These are phyloP conservation scores for Bellardia pandia DNA, from an alignment of 2,888 invertebrate species.

Conservation along the genomic window DNA sequence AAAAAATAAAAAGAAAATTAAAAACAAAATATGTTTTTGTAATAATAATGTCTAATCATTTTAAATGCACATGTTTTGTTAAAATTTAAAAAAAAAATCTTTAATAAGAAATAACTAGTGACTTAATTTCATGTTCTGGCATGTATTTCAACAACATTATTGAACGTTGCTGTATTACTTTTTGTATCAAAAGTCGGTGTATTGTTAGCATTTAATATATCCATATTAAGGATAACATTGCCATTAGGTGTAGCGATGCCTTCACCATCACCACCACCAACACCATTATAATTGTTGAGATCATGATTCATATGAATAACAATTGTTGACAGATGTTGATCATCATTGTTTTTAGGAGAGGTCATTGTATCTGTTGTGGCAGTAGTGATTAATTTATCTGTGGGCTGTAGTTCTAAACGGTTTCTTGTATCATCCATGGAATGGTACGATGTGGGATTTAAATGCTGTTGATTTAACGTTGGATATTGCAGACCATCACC, in stretches of 20 bases:
- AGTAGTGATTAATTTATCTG: slow-evolving; percentile 82
- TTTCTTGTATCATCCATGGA: slow-evolving; percentile 92
- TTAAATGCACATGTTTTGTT: slow-evolving; percentile 59
- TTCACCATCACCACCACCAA: background rate
- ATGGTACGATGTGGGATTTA: slow-evolving; percentile 86
- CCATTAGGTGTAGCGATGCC: slow-evolving; percentile 58
- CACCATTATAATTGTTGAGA: slow-evolving; percentile 21
- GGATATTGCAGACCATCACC: slow-evolving; percentile 95
- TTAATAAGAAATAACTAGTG: slow-evolving; percentile 3
- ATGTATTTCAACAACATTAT: slow-evolving; percentile 57
- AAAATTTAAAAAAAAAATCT: background rate
- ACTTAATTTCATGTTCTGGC: slow-evolving; percentile 43
- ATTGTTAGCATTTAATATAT: slow-evolving; percentile 58
- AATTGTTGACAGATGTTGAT: slow-evolving; percentile 42
- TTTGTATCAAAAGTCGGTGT: slow-evolving; percentile 53
- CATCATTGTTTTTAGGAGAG: slow-evolving; percentile 27
- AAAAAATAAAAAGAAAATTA: slow-evolving; percentile 5
- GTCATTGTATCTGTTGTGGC: slow-evolving; percentile 50
- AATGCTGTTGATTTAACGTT: slow-evolving; percentile 89
- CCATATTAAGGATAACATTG: slow-evolving; percentile 77
- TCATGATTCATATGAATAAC: slow-evolving; percentile 59
- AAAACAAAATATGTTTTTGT: slow-evolving; percentile 4
- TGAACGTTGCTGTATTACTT: slow-evolving; percentile 26
- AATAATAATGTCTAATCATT: slow-evolving; percentile 7
- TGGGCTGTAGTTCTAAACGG: slow-evolving; percentile 88